Conservation (phyloP, 2,888 invertebrate species). For the Temnothorax unifasciatus region DNA sequence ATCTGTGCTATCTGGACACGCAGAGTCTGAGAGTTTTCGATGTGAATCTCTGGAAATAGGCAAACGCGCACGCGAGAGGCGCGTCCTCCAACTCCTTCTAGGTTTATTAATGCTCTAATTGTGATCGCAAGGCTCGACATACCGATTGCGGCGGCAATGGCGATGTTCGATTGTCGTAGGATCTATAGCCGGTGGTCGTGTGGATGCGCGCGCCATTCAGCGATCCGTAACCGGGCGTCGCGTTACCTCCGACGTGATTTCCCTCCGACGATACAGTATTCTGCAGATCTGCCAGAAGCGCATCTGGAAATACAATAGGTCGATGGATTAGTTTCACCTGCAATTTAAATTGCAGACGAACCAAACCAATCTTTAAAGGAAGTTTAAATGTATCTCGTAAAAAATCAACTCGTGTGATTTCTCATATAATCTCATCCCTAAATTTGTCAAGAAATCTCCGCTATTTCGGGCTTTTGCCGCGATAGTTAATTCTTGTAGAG, state of each 20-base stretch:
- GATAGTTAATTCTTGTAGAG: neutral
- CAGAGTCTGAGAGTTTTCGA: neutral
- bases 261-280: slow-evolving; percentile 93
- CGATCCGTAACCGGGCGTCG: slow-evolving; percentile 92
- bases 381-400: neutral
- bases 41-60: neutral
- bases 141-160: slow-evolving; percentile 89
- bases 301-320: slow-evolving; percentile 91
- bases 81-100: neutral
- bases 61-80: neutral
- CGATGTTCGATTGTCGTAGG: slow-evolving; percentile 82
- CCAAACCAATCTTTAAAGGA: neutral
- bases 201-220: slow-evolving; percentile 89
- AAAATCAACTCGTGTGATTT: neutral
- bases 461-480: neutral
- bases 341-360: neutral
- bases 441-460: neutral
- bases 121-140: slow-evolving; percentile 59
- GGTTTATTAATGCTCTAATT: neutral
- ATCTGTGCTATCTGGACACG: neutral
- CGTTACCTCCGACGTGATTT: slow-evolving; percentile 85
- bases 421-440: slow-evolving; percentile 15
- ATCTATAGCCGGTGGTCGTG: slow-evolving; percentile 75
- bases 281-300: slow-evolving; percentile 97
- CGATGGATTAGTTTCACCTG: neutral